phyloP scores from a whole-genome alignment of 2,797 vertebrate genomes.

The Echiichthys vipera region DNA sequence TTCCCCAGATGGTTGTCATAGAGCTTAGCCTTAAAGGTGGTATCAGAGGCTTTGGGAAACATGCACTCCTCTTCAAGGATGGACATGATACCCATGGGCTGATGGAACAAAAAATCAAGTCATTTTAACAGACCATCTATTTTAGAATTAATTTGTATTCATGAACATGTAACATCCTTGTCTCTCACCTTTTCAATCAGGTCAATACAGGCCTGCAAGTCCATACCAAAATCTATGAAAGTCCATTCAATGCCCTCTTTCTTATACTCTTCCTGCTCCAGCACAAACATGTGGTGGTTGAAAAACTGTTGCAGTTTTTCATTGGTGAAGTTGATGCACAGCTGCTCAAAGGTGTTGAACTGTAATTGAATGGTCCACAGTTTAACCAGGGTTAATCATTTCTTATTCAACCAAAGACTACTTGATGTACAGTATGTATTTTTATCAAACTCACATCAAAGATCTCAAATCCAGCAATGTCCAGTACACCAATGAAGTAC shows the following conservation, averaged over 20 bases:
- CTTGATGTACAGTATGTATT: background rate
- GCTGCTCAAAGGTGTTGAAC: conserved; percentile 93
- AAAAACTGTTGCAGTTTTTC: conserved; percentile 91
- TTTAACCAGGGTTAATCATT: background rate
- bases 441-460: conserved; percentile 85
- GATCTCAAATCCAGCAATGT: conserved; percentile 93
- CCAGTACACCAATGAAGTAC: conserved; percentile 91
- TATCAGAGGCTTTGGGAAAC: conserved; percentile 67
- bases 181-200: conserved; percentile 85
- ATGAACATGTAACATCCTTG: no score
- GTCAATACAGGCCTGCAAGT: conserved; percentile 85
- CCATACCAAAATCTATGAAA: conserved; percentile 87
- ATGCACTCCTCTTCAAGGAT: conserved; percentile 82
- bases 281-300: conserved; percentile 90
- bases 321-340: conserved; percentile 93
- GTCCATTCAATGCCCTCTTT: conserved; percentile 86
- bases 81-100: conserved; percentile 93
- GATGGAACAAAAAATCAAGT: background rate
- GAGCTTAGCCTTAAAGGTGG: conserved; percentile 89
- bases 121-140: background rate
- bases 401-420: background rate
- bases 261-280: conserved; percentile 89
- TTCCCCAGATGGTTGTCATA: conserved; percentile 40
- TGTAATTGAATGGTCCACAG: conserved; percentile 37
- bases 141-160: background rate